Evolutionary conservation across 2,797 vertebrate species (phyloP).

Genomic region (Cephalopachus bancanus): DNA sequence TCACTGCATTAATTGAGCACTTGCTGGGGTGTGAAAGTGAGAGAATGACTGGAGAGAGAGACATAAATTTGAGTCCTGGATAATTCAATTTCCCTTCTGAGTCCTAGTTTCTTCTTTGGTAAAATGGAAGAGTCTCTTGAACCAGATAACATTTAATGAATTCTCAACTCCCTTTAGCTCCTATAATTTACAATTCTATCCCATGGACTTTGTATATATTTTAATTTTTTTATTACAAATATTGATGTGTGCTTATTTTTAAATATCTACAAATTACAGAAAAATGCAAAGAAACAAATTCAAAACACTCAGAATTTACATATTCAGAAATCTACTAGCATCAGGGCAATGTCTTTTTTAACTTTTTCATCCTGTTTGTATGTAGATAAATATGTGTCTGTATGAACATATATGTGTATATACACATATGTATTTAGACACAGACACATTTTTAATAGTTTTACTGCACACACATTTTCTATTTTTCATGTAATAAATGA

Average conservation of each 20-base stretch:
- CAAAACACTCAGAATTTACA: background rate
- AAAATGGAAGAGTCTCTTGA: slow-evolving; percentile 42
- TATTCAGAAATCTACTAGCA: slow-evolving; percentile 19
- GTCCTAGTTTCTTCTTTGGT: slow-evolving; percentile 58
- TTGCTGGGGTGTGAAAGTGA: background rate
- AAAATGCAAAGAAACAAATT: slow-evolving; percentile 2
- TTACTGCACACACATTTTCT: background rate
- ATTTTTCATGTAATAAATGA: slow-evolving; percentile 43
- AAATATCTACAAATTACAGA: background rate
- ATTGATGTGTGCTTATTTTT: background rate
- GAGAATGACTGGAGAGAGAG: background rate
- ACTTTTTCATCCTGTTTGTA: slow-evolving; percentile 48
- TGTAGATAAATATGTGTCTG: background rate
- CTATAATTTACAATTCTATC: background rate
- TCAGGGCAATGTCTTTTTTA: slow-evolving; percentile 42
- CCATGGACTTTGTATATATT: background rate
- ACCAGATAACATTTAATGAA: background rate
- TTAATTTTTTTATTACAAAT: background rate
- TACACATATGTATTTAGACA: background rate
- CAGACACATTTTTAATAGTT: background rate
- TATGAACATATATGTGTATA: background rate
- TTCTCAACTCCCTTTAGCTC: background rate
- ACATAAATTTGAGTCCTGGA: background rate
- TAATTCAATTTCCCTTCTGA: background rate
- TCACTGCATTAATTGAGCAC: slow-evolving; percentile 26